phyloP scores from a whole-genome alignment of 2,113 vertebrate species.

The Cheilinus undulatus region DNA sequence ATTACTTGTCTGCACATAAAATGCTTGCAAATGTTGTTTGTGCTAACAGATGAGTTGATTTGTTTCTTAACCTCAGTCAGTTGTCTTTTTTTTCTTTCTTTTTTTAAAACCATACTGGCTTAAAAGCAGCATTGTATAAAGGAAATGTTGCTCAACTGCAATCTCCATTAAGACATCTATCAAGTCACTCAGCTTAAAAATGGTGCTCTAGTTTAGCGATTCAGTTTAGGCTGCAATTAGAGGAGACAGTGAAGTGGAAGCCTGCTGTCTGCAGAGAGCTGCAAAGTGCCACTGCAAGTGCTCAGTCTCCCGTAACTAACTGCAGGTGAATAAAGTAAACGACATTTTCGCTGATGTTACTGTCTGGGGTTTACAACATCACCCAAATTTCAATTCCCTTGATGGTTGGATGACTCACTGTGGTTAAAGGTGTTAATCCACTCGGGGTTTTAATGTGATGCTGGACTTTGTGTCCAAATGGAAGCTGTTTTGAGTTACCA shows the following conservation, averaged over 20 bases:
- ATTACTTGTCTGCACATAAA: constrained; percentile 51
- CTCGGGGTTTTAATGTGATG: constrained; percentile 30
- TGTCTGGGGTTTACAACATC: constrained; percentile 14
- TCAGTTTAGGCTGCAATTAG: constrained; percentile 66
- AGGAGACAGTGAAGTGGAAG: constrained; percentile 61
- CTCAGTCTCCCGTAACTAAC: constrained; percentile 63
- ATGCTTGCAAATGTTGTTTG: constrained; percentile 34
- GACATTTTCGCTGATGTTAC: constrained; percentile 38
- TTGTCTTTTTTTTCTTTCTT: constrained; percentile 9
- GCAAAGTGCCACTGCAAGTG: constrained; percentile 61
- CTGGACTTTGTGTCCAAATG: constrained; percentile 14
- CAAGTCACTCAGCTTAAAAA: constrained; percentile 50
- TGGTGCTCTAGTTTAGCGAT: constrained; percentile 47
- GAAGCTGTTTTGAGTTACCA: background rate
- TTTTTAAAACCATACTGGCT: constrained; percentile 8
- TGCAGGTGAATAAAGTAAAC: constrained; percentile 62
- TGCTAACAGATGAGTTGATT: constrained; percentile 33
- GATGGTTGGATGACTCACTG: constrained; percentile 39
- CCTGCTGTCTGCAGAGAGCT: constrained; percentile 49
- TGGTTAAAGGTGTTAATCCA: constrained; percentile 48
- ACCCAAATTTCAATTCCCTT: constrained; percentile 52
- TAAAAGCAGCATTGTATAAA: constrained; percentile 28
- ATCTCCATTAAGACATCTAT: constrained; percentile 62
- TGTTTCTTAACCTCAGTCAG: constrained; percentile 36
- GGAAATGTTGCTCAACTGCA: constrained; percentile 41